Evolutionary conservation across 1,140 invertebrate species (phyloP).

Genomic region (Dreissena polymorpha): DNA sequence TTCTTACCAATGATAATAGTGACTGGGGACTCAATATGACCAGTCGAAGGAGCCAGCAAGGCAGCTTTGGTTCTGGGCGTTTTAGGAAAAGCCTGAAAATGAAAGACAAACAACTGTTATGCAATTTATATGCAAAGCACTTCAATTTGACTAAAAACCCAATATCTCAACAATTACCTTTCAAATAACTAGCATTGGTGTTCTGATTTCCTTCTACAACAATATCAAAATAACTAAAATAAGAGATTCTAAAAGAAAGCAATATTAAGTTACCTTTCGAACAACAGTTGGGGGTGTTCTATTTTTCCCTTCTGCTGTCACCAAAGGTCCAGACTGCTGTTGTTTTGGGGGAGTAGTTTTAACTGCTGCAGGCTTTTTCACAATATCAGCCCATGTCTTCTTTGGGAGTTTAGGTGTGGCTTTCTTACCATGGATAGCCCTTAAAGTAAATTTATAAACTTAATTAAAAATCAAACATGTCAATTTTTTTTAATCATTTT

Average conservation of each 20-base stretch:
- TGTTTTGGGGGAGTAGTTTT: constrained; percentile 5
- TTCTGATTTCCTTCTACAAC: background rate
- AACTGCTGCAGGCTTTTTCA: constrained; percentile 29
- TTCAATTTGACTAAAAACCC: no score
- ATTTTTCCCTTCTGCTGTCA: no score
- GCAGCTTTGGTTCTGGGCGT: constrained; percentile 64
- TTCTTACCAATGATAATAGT: constrained; percentile 77
- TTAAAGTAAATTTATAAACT: background rate
- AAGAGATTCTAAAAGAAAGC: no score
- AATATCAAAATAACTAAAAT: no score
- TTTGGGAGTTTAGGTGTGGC: constrained; percentile 63
- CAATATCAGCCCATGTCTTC: constrained; percentile 54
- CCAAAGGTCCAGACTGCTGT: no score
- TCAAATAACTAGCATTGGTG: background rate
- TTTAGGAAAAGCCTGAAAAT: constrained; percentile 57
- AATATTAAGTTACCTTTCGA: no score
- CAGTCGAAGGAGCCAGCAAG: constrained; percentile 70
- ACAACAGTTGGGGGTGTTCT: no score
- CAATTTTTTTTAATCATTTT: no score
- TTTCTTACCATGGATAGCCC: constrained; percentile 71
- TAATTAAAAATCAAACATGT: background rate
- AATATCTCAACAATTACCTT: no score
- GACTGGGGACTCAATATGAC: constrained; percentile 77
- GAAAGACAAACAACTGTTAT: background rate
- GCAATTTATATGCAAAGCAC: background rate